These are phyloP conservation scores for Lasioglossum figueresi DNA, from an alignment of 2,888 invertebrate genomes.

Conservation along the genomic window DNA sequence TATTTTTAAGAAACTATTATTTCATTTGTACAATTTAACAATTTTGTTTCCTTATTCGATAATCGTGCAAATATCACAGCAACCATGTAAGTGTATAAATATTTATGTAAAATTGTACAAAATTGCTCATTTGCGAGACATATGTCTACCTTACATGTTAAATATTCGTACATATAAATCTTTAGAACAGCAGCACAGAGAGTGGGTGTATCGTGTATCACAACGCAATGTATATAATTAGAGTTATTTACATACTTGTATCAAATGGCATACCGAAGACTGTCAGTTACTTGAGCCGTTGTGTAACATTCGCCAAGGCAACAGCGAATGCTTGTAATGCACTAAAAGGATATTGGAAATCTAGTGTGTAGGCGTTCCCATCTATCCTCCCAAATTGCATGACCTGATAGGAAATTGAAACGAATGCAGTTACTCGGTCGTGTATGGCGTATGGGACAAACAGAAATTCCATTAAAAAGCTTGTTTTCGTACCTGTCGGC, in stretches of 20 bases:
- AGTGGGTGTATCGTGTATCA: not conserved
- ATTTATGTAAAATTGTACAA: not conserved
- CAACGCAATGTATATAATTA: not conserved
- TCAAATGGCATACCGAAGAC: slow-evolving; percentile 72
- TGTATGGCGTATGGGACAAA: too few species aligned
- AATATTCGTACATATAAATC: not conserved
- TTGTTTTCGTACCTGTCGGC: slow-evolving; percentile 91
- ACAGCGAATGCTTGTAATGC: slow-evolving; percentile 99
- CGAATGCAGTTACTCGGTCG: not conserved
- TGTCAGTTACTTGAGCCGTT: slow-evolving; percentile 92
- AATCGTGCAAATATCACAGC: not conserved
- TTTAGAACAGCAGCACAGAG: not conserved
- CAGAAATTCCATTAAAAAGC: too few species aligned
- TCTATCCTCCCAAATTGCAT: slow-evolving; percentile 99
- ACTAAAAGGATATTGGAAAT: slow-evolving; percentile 99
- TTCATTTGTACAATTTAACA: not conserved
- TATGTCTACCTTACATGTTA: not conserved
- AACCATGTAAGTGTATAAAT: not conserved
- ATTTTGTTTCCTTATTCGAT: not conserved
- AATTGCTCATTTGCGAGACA: not conserved
- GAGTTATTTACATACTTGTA: slow-evolving; percentile 69
- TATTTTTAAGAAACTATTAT: not conserved
- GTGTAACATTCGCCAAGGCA: slow-evolving; percentile 97
- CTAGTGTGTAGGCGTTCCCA: slow-evolving; percentile 98
- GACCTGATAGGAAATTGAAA: slow-evolving; percentile 87